phyloP scores from a whole-genome alignment of 2,888 invertebrate genomes.

The Nebria brevicollis region DNA sequence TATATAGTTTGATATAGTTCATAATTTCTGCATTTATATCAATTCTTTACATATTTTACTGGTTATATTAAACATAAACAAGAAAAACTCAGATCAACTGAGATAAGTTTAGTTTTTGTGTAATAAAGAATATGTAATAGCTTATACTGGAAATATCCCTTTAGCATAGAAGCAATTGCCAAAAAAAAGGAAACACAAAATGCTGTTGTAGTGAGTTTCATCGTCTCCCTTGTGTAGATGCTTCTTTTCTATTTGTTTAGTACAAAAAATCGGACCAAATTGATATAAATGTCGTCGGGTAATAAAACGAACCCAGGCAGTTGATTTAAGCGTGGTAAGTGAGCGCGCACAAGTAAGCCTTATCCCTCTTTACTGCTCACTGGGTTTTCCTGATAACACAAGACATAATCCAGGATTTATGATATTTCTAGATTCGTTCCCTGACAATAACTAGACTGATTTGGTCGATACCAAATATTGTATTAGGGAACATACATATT shows the following conservation, averaged over 20 bases:
- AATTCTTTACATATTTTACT: no score
- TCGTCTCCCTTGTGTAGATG: background rate
- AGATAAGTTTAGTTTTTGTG: no score
- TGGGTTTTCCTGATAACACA: constrained; percentile 61
- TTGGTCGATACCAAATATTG: constrained; percentile 6
- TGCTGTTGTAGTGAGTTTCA: background rate
- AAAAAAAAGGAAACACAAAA: background rate
- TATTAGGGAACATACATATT: background rate
- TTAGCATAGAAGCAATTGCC: background rate
- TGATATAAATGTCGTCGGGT: constrained; percentile 11
- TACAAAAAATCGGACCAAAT: constrained; percentile 2
- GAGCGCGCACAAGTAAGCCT: constrained; percentile 36
- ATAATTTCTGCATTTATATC: no score
- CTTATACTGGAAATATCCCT: background rate
- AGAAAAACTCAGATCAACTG: no score
- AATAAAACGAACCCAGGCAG: constrained; percentile 4
- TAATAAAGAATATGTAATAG: background rate
- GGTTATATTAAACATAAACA: no score
- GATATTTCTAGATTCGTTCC: constrained; percentile 59
- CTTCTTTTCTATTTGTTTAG: background rate
- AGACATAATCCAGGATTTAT: constrained; percentile 62
- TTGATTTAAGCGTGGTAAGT: background rate
- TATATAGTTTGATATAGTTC: no score
- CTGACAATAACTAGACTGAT: background rate
- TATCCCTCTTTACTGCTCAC: constrained; percentile 60